phyloP scores from a whole-genome alignment of 2,797 vertebrate species.

The Gouania willdenowi region DNA sequence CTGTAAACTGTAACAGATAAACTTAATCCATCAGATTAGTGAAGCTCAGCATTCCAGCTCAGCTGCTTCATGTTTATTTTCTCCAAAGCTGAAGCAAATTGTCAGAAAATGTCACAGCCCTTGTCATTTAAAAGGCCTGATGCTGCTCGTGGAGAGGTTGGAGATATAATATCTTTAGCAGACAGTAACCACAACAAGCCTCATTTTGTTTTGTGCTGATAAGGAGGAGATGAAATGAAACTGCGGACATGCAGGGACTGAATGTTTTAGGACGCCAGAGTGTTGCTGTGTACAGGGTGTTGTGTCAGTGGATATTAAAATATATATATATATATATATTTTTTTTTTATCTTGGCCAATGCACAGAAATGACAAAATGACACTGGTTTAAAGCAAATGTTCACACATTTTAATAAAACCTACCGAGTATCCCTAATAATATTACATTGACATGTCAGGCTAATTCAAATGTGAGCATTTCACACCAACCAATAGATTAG shows the following conservation, averaged over 20 bases:
- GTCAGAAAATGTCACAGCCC: not conserved
- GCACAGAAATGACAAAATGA: too few species aligned
- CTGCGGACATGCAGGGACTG: conserved; percentile 11
- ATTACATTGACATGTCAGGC: too few species aligned
- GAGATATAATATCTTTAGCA: conserved; percentile 18
- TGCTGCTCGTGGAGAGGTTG: conserved; percentile 1
- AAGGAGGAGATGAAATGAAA: conserved; percentile 20
- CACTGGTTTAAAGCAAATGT: too few species aligned
- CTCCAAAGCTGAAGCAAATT: not conserved
- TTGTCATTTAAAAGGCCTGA: too few species aligned
- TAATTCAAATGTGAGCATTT: too few species aligned
- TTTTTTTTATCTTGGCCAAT: too few species aligned
- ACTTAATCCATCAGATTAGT: conserved; percentile 31
- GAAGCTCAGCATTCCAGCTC: not conserved
- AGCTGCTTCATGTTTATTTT: not conserved
- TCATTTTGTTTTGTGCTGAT: conserved; percentile 20
- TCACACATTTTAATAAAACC: too few species aligned
- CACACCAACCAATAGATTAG: too few species aligned
- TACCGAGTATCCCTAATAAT: too few species aligned
- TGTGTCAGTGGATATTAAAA: too few species aligned
- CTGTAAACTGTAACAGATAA: conserved; percentile 43
- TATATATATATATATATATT: too few species aligned
- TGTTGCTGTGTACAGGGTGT: not conserved
- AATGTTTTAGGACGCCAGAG: conserved; percentile 1
- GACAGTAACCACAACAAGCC: conserved; percentile 12